These are phyloP conservation scores for Megalopta genalis DNA, from an alignment of 1,140 invertebrate species.

Conservation along the genomic window DNA sequence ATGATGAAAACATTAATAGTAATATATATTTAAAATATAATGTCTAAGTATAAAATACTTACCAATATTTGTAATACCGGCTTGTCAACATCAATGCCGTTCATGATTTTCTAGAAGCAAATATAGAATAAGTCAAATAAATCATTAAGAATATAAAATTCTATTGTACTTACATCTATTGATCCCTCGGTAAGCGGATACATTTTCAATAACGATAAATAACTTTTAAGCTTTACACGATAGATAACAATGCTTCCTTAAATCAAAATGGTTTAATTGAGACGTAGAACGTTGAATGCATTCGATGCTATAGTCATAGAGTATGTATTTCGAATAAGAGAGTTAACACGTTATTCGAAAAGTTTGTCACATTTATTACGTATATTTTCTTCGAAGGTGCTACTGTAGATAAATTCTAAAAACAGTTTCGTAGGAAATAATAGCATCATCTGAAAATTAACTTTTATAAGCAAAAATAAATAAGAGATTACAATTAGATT, in stretches of 20 bases:
- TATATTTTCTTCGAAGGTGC: too few species aligned
- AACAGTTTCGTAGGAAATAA: too few species aligned
- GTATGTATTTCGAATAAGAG: too few species aligned
- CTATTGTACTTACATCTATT: conserved; percentile 39
- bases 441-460: too few species aligned
- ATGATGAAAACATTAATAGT: conserved; percentile 8
- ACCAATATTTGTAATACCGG: conserved; percentile 57
- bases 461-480: too few species aligned
- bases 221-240: neutral
- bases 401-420: too few species aligned
- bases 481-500: too few species aligned
- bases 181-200: conserved; percentile 45
- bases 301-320: too few species aligned
- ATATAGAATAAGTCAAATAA: neutral
- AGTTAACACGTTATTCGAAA: too few species aligned
- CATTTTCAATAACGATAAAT: conserved; percentile 35
- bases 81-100: conserved; percentile 37
- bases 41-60: neutral
- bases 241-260: neutral
- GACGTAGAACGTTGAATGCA: too few species aligned
- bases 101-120: conserved; percentile 54
- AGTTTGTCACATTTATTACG: too few species aligned
- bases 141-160: neutral
- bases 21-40: neutral
- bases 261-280: neutral